phyloP scores from a whole-genome alignment of 1,140 invertebrate species.

The Dreissena rostriformis region DNA sequence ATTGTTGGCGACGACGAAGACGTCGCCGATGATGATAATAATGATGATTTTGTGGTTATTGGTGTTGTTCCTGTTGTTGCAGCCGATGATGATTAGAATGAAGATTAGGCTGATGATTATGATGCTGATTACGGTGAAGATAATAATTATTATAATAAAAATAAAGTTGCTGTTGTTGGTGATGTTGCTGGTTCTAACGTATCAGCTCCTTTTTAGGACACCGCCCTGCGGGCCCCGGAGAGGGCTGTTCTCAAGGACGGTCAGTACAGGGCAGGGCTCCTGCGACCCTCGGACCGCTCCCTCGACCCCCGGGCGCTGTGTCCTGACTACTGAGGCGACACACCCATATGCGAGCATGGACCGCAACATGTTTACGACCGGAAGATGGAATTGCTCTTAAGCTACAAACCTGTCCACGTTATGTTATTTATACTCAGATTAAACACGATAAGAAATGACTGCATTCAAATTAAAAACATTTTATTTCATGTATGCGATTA shows the following conservation, averaged over 20 bases:
- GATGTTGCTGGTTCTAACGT: conserved; percentile 3
- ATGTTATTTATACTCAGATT: too few relatives aligned
- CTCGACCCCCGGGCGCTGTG: too few relatives aligned
- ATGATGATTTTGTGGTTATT: neutral
- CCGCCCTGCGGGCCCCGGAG: neutral
- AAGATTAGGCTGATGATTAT: neutral
- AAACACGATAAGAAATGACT: too few relatives aligned
- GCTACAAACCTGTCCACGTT: too few relatives aligned
- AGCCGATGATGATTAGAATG: neutral
- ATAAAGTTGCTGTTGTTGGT: neutral
- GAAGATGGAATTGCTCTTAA: too few relatives aligned
- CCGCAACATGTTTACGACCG: too few relatives aligned
- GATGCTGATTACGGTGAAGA: neutral
- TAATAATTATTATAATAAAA: neutral
- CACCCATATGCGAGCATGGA: too few relatives aligned
- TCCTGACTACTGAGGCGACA: too few relatives aligned
- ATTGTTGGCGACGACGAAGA: neutral
- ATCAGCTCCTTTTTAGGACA: conserved; percentile 2
- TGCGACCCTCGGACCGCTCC: too few relatives aligned
- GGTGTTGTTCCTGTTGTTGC: neutral
- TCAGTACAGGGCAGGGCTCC: neutral
- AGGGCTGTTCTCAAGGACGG: neutral
- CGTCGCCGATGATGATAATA: neutral
- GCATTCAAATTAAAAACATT: too few relatives aligned
- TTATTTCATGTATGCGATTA: too few relatives aligned